phyloP scores from a whole-genome alignment of 2,888 invertebrate genomes.

The Pyrocoelia pectoralis region DNA sequence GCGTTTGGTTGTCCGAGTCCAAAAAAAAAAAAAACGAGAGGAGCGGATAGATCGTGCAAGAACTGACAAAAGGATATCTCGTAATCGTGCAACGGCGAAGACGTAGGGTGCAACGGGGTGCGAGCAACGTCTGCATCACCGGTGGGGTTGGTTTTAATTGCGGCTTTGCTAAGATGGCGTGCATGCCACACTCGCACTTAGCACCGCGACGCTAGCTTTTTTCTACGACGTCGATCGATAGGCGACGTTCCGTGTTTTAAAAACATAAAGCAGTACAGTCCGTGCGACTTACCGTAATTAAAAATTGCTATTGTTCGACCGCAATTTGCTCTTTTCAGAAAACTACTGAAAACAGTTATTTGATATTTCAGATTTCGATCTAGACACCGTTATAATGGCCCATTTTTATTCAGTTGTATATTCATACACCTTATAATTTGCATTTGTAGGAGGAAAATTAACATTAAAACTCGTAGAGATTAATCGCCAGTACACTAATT shows the following conservation, averaged over 20 bases:
- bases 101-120: constrained; percentile 30
- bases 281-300: constrained; percentile 38
- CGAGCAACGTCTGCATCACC: constrained; percentile 35
- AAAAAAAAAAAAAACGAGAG: constrained; percentile 21
- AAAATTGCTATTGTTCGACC: constrained; percentile 34
- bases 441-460: constrained; percentile 8
- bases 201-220: constrained; percentile 60
- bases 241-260: constrained; percentile 59
- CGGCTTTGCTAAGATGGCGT: constrained; percentile 62
- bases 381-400: constrained; percentile 20
- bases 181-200: constrained; percentile 62
- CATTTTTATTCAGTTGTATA: constrained; percentile 15
- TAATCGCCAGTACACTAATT: neutral
- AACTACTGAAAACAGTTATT: constrained; percentile 25
- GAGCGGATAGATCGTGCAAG: constrained; percentile 29
- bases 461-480: constrained; percentile 7
- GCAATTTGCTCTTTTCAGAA: constrained; percentile 31
- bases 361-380: constrained; percentile 25
- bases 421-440: constrained; percentile 14
- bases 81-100: constrained; percentile 30
- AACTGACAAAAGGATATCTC: constrained; percentile 31
- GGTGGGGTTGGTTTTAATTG: constrained; percentile 56
- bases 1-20: constrained; percentile 23
- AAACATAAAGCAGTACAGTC: constrained; percentile 56
- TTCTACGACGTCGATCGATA: constrained; percentile 56